Evolutionary conservation across 2,113 vertebrate genomes (phyloP).

Genomic region (Aptenodytes forsteri): DNA sequence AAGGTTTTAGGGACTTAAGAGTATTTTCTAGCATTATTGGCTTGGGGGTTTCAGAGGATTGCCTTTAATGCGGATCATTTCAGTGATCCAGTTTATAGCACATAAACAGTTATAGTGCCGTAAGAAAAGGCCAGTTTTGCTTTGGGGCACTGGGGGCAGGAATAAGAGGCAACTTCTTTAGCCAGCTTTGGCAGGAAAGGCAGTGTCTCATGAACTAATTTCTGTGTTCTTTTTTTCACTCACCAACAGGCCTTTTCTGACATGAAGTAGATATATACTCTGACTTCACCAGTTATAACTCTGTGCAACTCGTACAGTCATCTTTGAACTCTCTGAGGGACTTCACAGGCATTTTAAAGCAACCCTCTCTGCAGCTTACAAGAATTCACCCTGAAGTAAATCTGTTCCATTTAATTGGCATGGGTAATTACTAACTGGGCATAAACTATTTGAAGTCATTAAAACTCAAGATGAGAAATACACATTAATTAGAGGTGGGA

Average conservation of each 20-base stretch:
- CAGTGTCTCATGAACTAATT: not conserved
- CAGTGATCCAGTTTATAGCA: not conserved
- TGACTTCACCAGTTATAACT: not conserved
- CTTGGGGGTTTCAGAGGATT: not conserved
- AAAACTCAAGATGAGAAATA: constrained; percentile 1
- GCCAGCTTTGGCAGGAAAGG: not conserved
- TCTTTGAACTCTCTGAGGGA: not conserved
- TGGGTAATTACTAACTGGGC: not conserved
- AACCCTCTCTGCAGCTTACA: not conserved
- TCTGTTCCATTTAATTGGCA: not conserved
- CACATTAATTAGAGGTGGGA: not conserved
- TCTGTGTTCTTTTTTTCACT: not conserved
- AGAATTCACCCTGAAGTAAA: constrained; percentile 1
- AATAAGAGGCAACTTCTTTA: not conserved
- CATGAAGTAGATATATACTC: not conserved
- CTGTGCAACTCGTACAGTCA: not conserved
- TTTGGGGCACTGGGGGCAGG: not conserved
- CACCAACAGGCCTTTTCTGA: not conserved
- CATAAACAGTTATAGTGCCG: not conserved
- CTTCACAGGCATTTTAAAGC: not conserved
- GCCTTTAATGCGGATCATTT: not conserved
- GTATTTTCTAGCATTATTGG: not conserved
- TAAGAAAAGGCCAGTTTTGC: not conserved
- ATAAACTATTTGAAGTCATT: constrained; percentile 28
- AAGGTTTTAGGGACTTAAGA: not conserved